Percentiles rank a stretch among this genome's conserved stretches.
Evolutionary conservation across 1,140 invertebrate genomes (phyloP).

Genomic region (Ephestia elutella): DNA sequence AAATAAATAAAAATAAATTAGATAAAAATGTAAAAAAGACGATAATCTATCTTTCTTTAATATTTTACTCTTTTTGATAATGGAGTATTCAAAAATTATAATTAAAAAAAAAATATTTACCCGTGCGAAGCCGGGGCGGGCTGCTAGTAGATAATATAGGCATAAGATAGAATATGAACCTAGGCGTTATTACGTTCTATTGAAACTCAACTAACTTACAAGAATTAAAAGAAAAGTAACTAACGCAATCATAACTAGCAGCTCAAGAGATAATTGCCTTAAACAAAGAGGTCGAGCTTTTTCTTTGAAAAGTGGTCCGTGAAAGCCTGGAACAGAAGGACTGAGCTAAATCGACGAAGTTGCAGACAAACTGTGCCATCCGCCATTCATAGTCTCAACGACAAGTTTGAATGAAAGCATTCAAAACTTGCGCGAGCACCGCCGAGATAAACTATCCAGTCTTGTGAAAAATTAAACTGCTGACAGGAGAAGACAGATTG

Average conservation of each 20-base stretch:
- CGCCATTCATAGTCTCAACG: slow-evolving; percentile 43
- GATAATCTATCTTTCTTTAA: too few species aligned
- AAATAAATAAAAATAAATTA: too few species aligned
- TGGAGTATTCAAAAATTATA: too few species aligned
- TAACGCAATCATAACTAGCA: neutral
- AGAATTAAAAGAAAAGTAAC: neutral
- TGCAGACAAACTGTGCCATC: slow-evolving; percentile 40
- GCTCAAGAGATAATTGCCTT: neutral
- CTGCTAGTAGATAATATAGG: too few species aligned
- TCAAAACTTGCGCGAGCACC: slow-evolving; percentile 43
- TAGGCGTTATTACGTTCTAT: neutral
- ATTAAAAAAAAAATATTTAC: too few species aligned
- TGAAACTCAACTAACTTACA: neutral
- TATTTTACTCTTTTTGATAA: too few species aligned
- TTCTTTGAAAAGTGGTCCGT: slow-evolving; percentile 4
- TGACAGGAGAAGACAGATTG: slow-evolving; percentile 14
- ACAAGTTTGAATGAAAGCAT: slow-evolving; percentile 61
- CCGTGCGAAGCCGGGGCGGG: too few species aligned
- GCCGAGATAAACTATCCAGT: slow-evolving; percentile 10
- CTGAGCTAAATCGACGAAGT: slow-evolving; percentile 49
- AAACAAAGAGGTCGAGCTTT: neutral
- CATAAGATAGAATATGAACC: too few species aligned
- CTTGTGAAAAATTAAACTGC: slow-evolving; percentile 20
- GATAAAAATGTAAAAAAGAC: too few species aligned
- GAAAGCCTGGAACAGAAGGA: slow-evolving; percentile 24